A percentile compares a stretch with the other conserved stretches of the same genome.
Evolutionary conservation across 1,140 invertebrate species (phyloP).

Genomic region (Drosophila orosa): DNA sequence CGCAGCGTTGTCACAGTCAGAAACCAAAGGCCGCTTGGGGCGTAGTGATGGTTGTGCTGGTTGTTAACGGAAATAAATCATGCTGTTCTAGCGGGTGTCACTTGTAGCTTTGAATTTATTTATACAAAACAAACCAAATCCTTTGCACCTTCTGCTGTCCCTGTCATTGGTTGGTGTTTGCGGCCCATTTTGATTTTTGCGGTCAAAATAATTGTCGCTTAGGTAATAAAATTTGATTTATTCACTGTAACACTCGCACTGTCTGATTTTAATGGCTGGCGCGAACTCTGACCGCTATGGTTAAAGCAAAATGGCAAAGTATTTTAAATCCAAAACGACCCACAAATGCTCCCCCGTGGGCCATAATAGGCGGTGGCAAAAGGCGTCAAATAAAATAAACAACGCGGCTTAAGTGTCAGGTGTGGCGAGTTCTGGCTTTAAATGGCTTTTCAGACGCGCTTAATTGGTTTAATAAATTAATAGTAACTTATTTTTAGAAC

Average conservation of each 20-base stretch:
- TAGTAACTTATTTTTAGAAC: neutral
- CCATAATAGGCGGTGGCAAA: constrained; percentile 15
- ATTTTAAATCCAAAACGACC: constrained; percentile 35
- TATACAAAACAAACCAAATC: constrained; percentile 35
- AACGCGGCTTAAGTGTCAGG: constrained; percentile 34
- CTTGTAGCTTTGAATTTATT: constrained; percentile 66
- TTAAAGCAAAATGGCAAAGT: constrained; percentile 44
- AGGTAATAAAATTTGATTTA: constrained; percentile 79
- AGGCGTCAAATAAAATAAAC: constrained; percentile 34
- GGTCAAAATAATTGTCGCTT: constrained; percentile 73
- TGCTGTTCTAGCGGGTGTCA: constrained; percentile 41
- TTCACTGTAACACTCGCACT: constrained; percentile 32
- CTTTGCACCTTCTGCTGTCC: constrained; percentile 14
- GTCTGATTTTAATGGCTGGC: constrained; percentile 59
- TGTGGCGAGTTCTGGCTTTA: constrained; percentile 14
- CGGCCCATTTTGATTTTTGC: constrained; percentile 61
- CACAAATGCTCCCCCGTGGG: constrained; percentile 45
- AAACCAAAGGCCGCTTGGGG: neutral
- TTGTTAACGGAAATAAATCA: constrained; percentile 59
- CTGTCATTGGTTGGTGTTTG: constrained; percentile 33
- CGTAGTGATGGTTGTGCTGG: constrained; percentile 1
- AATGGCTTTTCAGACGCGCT: constrained; percentile 36
- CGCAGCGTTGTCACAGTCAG: constrained; percentile 37
- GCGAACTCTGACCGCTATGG: constrained; percentile 16
- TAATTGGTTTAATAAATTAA: constrained; percentile 58